These are phyloP conservation scores for Parazoanthus darwini DNA, from an alignment of 92 coral and sea anemone species.

Conservation along the genomic window DNA sequence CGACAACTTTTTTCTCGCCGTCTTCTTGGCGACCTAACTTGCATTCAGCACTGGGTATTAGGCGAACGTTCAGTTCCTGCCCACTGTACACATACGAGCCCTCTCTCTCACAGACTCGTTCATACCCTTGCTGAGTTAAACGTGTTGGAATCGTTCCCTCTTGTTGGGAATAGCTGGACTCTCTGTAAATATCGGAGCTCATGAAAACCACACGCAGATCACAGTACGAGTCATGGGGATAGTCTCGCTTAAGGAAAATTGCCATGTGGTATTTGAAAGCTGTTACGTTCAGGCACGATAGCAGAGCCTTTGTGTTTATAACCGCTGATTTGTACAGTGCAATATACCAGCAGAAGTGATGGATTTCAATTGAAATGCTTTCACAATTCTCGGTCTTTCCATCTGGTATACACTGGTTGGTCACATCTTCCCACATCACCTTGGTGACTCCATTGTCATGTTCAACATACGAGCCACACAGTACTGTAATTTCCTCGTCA, in stretches of 20 bases:
- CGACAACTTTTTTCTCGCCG: not conserved
- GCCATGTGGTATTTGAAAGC: not conserved
- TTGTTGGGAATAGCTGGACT: not conserved
- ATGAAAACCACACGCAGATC: constrained; percentile 4
- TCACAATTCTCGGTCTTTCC: not conserved
- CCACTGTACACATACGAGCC: constrained; percentile 4
- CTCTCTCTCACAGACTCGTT: not conserved
- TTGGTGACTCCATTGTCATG: not conserved
- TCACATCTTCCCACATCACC: not conserved
- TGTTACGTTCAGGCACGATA: not conserved
- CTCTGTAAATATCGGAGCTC: constrained; percentile 4
- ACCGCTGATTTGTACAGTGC: not conserved
- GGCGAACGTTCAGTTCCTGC: not conserved
- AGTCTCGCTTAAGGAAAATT: not conserved
- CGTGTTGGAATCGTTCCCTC: not conserved
- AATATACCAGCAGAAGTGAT: constrained; percentile 1
- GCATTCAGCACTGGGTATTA: not conserved
- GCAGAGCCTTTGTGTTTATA: not conserved
- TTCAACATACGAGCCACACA: not conserved
- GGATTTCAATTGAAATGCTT: not conserved
- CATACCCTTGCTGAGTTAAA: not conserved
- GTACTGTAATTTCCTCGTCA: not conserved
- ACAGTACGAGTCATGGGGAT: not conserved
- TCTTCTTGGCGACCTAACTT: not conserved
- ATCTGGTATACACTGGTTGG: not conserved